These are phyloP conservation scores for Sipunculus nudus DNA, from an alignment of 2,888 invertebrate genomes.

Conservation along the genomic window DNA sequence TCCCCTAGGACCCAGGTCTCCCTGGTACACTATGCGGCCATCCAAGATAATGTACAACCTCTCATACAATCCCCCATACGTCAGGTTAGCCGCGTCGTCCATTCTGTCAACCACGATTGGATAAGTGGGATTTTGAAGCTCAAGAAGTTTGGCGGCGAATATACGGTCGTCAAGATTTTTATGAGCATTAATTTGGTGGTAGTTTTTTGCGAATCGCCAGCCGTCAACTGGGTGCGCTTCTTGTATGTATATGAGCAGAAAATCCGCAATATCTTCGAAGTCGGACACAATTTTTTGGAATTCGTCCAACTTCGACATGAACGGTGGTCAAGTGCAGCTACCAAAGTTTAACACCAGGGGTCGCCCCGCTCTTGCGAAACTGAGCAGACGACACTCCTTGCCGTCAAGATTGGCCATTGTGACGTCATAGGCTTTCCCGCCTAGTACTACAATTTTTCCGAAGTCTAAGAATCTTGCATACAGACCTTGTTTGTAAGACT, in stretches of 20 bases:
- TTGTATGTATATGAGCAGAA: constrained; percentile 54
- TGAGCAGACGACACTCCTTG: constrained; percentile 11
- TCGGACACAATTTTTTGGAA: constrained; percentile 46
- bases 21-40: constrained; percentile 47
- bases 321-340: constrained; percentile 60
- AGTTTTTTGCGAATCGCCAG: constrained; percentile 54
- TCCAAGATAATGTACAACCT: constrained; percentile 51
- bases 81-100: constrained; percentile 43
- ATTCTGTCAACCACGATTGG: constrained; percentile 52
- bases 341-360: constrained; percentile 58
- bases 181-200: constrained; percentile 42
- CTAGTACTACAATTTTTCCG: too few relatives aligned
- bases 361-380: constrained; percentile 34
- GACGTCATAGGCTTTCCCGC: constrained; percentile 18
- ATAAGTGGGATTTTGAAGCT: constrained; percentile 34
- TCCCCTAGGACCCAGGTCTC: constrained; percentile 45
- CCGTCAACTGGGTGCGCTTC: constrained; percentile 57
- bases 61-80: constrained; percentile 52
- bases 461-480: too few relatives aligned
- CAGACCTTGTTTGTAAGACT: too few relatives aligned
- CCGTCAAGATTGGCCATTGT: constrained; percentile 20
- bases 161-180: constrained; percentile 42
- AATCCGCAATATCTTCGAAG: constrained; percentile 48
- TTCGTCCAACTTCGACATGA: constrained; percentile 48
- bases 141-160: constrained; percentile 42